These are phyloP conservation scores for Ranitomeya imitator DNA, from an alignment of 2,113 vertebrate species.

Conservation along the genomic window DNA sequence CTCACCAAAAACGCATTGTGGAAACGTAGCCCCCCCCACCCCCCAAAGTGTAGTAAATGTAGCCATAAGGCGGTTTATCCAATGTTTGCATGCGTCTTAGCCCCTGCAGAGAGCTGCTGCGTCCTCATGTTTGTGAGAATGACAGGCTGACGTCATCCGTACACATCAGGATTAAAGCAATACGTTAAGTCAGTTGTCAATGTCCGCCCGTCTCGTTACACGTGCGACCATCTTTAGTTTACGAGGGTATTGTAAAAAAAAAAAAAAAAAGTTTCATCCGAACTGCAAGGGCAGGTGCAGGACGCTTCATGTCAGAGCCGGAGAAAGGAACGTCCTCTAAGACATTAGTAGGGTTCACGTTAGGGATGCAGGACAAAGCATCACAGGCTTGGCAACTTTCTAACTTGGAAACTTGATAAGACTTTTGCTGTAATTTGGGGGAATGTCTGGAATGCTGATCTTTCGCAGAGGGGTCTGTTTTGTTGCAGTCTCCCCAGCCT, in stretches of 20 bases:
- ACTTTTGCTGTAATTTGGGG: slow-evolving; percentile 39
- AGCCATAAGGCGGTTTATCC: not conserved
- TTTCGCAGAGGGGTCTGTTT: slow-evolving; percentile 27
- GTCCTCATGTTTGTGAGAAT: not conserved
- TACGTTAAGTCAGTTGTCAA: not conserved
- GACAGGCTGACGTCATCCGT: not conserved
- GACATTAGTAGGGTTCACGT: not conserved
- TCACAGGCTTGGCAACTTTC: slow-evolving; percentile 8
- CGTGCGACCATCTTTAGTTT: not conserved
- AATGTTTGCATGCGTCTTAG: not conserved
- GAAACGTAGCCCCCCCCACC: no score
- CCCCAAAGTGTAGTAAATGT: not conserved
- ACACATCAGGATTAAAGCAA: not conserved
- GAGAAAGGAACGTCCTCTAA: not conserved
- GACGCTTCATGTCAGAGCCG: not conserved
- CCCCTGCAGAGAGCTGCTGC: not conserved
- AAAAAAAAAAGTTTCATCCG: not conserved
- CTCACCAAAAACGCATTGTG: no score
- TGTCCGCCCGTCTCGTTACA: not conserved
- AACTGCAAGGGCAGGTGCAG: slow-evolving; percentile 9
- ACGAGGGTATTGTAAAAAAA: not conserved
- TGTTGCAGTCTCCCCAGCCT: not conserved
- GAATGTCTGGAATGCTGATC: slow-evolving; percentile 44
- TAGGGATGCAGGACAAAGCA: not conserved
- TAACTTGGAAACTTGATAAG: slow-evolving; percentile 27